A percentile compares a stretch with the other conserved stretches of the same genome.
Evolutionary conservation across 2,888 invertebrate species (phyloP).

Genomic region (Tridacna crocea): DNA sequence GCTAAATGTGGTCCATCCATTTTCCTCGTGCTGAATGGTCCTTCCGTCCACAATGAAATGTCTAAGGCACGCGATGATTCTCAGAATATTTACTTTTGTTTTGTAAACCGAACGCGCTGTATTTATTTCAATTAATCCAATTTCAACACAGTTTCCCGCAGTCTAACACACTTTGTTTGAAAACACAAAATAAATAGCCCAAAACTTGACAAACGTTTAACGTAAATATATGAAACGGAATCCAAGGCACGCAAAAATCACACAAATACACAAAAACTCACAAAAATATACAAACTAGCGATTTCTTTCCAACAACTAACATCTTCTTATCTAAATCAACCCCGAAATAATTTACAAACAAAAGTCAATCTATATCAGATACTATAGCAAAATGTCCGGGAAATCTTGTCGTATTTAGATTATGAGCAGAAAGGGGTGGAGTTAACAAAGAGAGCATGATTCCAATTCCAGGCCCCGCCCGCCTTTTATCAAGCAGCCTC

Average conservation of each 20-base stretch:
- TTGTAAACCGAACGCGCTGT: slow-evolving; percentile 5
- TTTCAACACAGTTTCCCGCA: slow-evolving; percentile 8
- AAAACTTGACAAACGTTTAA: slow-evolving; percentile 31
- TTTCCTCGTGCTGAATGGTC: neutral
- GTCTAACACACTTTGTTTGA: slow-evolving; percentile 36
- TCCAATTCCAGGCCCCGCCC: slow-evolving; percentile 12
- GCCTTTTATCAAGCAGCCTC: slow-evolving; percentile 33
- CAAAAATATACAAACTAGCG: slow-evolving; percentile 64
- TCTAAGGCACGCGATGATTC: slow-evolving; percentile 5
- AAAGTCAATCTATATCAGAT: slow-evolving; percentile 60
- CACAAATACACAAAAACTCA: slow-evolving; percentile 65
- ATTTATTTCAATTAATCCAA: slow-evolving; percentile 46
- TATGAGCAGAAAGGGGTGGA: slow-evolving; percentile 50
- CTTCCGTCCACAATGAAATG: neutral
- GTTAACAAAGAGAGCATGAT: neutral
- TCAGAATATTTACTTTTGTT: slow-evolving; percentile 17
- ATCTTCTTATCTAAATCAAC: slow-evolving; percentile 66
- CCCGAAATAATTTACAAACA: slow-evolving; percentile 66
- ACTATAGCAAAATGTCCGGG: slow-evolving; percentile 51
- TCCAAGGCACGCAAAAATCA: slow-evolving; percentile 47
- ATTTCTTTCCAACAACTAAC: slow-evolving; percentile 58
- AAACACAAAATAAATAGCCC: slow-evolving; percentile 43
- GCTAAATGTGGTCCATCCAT: slow-evolving; percentile 60
- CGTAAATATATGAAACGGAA: slow-evolving; percentile 60
- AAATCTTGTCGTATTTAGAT: slow-evolving; percentile 48